phyloP scores from a whole-genome alignment of 2,113 vertebrate species.

The Tylochromis polylepis region DNA sequence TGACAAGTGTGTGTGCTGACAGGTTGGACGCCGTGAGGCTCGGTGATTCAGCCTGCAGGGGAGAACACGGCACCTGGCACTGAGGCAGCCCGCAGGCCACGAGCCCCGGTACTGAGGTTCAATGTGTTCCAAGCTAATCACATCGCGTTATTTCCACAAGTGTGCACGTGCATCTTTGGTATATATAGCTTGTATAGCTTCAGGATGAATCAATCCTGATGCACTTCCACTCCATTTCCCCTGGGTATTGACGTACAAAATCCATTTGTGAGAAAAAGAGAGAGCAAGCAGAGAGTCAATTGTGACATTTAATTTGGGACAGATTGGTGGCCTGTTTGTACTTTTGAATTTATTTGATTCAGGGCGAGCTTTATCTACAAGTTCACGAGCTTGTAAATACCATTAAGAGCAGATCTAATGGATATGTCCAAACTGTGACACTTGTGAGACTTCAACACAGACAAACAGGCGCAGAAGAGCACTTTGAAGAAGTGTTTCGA shows the following conservation, averaged over 20 bases:
- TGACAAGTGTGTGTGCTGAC: slow-evolving; percentile 23
- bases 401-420: slow-evolving; percentile 31
- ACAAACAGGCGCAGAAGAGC: background rate
- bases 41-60: slow-evolving; percentile 17
- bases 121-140: slow-evolving; percentile 13
- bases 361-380: background rate
- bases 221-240: slow-evolving; percentile 31
- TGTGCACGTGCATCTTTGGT: background rate
- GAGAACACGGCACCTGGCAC: slow-evolving; percentile 13
- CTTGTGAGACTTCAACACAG: background rate
- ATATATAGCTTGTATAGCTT: no score
- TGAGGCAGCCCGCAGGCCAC: background rate
- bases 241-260: background rate
- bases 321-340: background rate
- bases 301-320: slow-evolving; percentile 46
- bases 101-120: background rate
- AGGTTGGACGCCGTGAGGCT: background rate
- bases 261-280: background rate
- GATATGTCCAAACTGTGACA: background rate
- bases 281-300: slow-evolving; percentile 3
- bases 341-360: slow-evolving; percentile 19
- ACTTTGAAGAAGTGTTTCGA: background rate
- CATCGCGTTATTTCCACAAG: background rate
- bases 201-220: background rate
- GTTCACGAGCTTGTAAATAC: background rate